Conservation (phyloP, 2,888 invertebrate genomes). For the Metacarcinus magister region DNA sequence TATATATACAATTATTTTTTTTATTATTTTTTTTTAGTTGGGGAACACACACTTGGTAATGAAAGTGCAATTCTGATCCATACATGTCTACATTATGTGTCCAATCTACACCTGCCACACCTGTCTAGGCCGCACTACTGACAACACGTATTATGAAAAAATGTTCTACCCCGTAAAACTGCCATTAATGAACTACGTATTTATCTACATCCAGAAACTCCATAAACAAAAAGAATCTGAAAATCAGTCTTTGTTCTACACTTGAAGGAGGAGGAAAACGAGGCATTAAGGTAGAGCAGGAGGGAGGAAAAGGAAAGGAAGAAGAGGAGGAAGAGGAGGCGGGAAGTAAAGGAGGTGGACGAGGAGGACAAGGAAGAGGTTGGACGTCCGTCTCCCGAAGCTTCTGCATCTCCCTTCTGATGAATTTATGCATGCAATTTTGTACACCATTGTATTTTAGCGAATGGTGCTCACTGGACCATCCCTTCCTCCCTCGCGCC, state of each 20-base stretch:
- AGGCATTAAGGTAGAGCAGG: neutral
- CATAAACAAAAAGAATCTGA: constrained; percentile 18
- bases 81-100: neutral
- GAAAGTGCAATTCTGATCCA: neutral
- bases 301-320: neutral
- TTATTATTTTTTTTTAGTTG: neutral
- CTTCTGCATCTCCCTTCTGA: constrained; percentile 42
- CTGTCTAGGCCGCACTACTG: neutral
- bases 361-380: constrained; percentile 54
- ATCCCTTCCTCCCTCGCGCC: constrained; percentile 10
- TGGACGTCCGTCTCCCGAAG: constrained; percentile 34
- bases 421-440: constrained; percentile 66
- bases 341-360: neutral
- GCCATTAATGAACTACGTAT: neutral
- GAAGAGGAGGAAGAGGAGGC: neutral
- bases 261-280: neutral
- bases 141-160: neutral
- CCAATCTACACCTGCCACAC: constrained; percentile 8
- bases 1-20: too few species aligned
- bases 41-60: neutral
- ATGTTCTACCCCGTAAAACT: neutral
- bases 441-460: constrained; percentile 52
- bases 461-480: neutral
- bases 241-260: neutral
- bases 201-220: neutral